These are phyloP conservation scores for Hydropsyche tenuis DNA, from an alignment of 1,140 invertebrate genomes.

Conservation along the genomic window DNA sequence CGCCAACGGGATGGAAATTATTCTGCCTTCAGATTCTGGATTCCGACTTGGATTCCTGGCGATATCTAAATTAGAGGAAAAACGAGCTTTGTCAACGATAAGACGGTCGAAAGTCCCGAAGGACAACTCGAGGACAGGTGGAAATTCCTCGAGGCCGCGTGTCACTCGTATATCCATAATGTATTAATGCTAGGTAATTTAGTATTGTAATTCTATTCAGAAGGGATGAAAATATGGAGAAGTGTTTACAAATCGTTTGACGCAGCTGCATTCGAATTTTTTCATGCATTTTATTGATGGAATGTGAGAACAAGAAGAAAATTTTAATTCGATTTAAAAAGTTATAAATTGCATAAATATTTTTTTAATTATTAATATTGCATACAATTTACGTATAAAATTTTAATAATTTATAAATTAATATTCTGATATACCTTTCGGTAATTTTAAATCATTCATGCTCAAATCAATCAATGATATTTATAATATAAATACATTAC, in stretches of 20 bases:
- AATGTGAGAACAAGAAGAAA: too few species aligned
- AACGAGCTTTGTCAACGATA: slow-evolving; percentile 34
- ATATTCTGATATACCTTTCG: too few species aligned
- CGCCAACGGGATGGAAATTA: slow-evolving; percentile 35
- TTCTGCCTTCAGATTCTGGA: slow-evolving; percentile 39
- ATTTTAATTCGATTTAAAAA: too few species aligned
- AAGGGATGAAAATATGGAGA: not conserved
- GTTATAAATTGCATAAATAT: too few species aligned
- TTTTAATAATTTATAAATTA: too few species aligned
- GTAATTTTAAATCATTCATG: too few species aligned
- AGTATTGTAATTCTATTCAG: not conserved
- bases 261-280: too few species aligned
- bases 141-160: slow-evolving; percentile 48
- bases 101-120: slow-evolving; percentile 1
- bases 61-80: slow-evolving; percentile 50
- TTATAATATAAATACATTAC: too few species aligned
- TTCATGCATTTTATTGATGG: too few species aligned
- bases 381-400: too few species aligned
- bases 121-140: slow-evolving; percentile 40
- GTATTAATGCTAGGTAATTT: not conserved
- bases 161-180: slow-evolving; percentile 23
- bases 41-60: slow-evolving; percentile 45
- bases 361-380: too few species aligned
- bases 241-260: not conserved
- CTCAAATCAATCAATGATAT: too few species aligned